Evolutionary conservation across 2,797 vertebrate genomes (phyloP).

Genomic region (Rhadinocentrus ornatus): DNA sequence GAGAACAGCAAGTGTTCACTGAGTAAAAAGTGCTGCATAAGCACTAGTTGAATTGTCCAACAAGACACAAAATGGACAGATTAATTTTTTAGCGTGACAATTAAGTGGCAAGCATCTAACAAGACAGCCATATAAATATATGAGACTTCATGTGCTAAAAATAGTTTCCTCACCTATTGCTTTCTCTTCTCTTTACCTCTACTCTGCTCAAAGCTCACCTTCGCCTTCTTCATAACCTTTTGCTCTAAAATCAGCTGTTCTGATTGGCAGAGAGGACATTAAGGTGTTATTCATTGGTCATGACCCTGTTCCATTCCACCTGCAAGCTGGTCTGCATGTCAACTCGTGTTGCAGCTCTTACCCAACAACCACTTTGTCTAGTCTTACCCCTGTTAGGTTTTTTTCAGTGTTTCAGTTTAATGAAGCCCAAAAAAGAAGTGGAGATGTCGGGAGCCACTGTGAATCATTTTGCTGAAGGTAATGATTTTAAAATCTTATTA

Average conservation of each 20-base stretch:
- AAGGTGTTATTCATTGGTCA: slow-evolving; percentile 69
- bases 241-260: slow-evolving; percentile 26
- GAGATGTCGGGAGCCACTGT: slow-evolving; percentile 59
- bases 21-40: not conserved
- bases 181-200: slow-evolving; percentile 7
- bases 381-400: not conserved
- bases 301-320: slow-evolving; percentile 32
- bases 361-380: slow-evolving; percentile 1
- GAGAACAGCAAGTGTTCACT: not conserved
- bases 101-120: not conserved
- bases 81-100: slow-evolving; percentile 39
- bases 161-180: slow-evolving; percentile 32
- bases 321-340: slow-evolving; percentile 23
- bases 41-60: not conserved
- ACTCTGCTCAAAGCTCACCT: slow-evolving; percentile 17
- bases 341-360: slow-evolving; percentile 36
- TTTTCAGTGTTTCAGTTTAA: slow-evolving; percentile 4
- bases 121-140: slow-evolving; percentile 34
- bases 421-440: slow-evolving; percentile 56
- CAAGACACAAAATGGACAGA: not conserved
- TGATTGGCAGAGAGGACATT: slow-evolving; percentile 72
- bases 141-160: slow-evolving; percentile 26
- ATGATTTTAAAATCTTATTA: slow-evolving; percentile 1
- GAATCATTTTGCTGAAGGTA: slow-evolving; percentile 73
- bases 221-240: slow-evolving; percentile 37